Evolutionary conservation across 1,140 invertebrate genomes (phyloP).

Genomic region (Drosophila ironensis): DNA sequence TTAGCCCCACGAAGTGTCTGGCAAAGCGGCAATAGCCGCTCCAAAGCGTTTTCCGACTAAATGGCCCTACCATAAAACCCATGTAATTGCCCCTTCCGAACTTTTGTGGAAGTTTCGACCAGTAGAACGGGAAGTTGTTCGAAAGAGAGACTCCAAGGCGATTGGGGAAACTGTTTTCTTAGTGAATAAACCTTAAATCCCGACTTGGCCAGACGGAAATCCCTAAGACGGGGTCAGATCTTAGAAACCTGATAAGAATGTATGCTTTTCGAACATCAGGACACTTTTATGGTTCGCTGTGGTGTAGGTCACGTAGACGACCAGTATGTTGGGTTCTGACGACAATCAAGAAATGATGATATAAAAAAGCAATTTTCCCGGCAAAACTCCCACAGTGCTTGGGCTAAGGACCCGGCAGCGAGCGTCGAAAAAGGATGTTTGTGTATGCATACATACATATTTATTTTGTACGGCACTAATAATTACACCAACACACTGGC

Average conservation of each 20-base stretch:
- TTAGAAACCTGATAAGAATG: background rate
- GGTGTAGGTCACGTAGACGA: background rate
- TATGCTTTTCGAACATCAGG: background rate
- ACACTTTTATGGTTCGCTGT: background rate
- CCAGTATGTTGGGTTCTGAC: background rate
- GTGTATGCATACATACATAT: slow-evolving; percentile 32
- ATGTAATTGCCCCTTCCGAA: too few relatives aligned
- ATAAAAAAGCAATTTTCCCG: background rate
- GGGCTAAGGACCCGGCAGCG: slow-evolving; percentile 5
- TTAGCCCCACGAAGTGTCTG: too few relatives aligned
- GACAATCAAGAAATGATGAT: background rate
- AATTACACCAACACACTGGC: slow-evolving; percentile 45
- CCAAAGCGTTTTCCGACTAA: too few relatives aligned
- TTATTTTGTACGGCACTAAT: slow-evolving; percentile 51
- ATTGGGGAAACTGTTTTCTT: too few relatives aligned
- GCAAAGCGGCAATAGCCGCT: background rate
- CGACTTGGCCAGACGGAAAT: too few relatives aligned
- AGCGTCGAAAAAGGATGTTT: slow-evolving; percentile 42
- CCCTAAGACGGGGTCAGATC: too few relatives aligned
- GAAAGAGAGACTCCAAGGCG: too few relatives aligned
- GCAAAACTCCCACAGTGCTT: slow-evolving; percentile 15
- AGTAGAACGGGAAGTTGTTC: too few relatives aligned
- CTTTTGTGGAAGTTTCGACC: too few relatives aligned
- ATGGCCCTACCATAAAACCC: too few relatives aligned
- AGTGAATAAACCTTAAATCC: too few relatives aligned